A percentile compares a stretch with the other conserved stretches of the same genome.
Conservation (phyloP, 2,888 invertebrate genomes). For the Erannis defoliaria region DNA sequence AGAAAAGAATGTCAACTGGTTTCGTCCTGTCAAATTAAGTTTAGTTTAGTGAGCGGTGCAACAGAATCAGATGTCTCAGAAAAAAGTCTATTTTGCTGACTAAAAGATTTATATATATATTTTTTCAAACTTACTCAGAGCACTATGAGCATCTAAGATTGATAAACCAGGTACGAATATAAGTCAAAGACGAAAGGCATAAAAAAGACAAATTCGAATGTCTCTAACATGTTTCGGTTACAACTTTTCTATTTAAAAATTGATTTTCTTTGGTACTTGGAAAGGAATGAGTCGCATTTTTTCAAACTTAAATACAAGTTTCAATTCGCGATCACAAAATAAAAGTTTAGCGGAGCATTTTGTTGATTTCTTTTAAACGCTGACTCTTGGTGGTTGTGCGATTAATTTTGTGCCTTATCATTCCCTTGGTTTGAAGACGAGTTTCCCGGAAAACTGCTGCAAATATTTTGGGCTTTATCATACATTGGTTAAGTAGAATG, state of each 20-base stretch:
- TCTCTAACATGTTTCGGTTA: slow-evolving; percentile 62
- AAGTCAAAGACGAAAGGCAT: neutral
- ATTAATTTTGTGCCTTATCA: slow-evolving; percentile 63
- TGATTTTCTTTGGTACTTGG: slow-evolving; percentile 75
- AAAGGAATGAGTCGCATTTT: slow-evolving; percentile 77
- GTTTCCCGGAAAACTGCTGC: slow-evolving; percentile 37
- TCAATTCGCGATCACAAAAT: slow-evolving; percentile 75
- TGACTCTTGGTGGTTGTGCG: slow-evolving; percentile 66
- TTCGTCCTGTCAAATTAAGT: too few relatives aligned
- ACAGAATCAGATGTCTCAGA: too few relatives aligned
- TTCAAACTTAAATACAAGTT: slow-evolving; percentile 82
- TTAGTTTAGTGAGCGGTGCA: too few relatives aligned
- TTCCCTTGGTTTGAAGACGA: slow-evolving; percentile 47
- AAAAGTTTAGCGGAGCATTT: slow-evolving; percentile 75
- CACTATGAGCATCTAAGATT: neutral
- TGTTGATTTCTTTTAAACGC: slow-evolving; percentile 71
- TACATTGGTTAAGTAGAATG: too few relatives aligned
- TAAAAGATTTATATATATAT: too few relatives aligned
- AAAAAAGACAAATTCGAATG: slow-evolving; percentile 52
- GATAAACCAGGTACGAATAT: neutral
- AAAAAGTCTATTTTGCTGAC: too few relatives aligned
- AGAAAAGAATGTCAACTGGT: too few relatives aligned
- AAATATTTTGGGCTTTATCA: slow-evolving; percentile 11
- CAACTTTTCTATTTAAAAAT: slow-evolving; percentile 77
- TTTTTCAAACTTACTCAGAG: neutral